phyloP scores from a whole-genome alignment of 2,797 vertebrate genomes.

The Meda fulgida region DNA sequence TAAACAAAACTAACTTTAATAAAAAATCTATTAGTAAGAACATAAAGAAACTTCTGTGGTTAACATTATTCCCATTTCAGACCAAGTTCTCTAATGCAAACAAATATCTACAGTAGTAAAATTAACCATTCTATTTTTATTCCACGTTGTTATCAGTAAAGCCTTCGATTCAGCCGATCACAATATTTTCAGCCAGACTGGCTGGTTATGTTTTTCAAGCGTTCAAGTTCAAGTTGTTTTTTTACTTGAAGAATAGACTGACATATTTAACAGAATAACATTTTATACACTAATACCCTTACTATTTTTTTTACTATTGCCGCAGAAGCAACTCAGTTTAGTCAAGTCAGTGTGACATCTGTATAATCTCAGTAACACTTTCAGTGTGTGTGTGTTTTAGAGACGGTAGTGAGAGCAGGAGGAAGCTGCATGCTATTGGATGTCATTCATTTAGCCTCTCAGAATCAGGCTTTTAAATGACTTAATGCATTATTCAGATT shows the following conservation, averaged over 20 bases:
- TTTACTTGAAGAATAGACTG: background rate
- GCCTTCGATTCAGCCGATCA: background rate
- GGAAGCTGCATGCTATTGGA: background rate
- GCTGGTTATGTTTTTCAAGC: background rate
- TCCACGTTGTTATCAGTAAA: no score
- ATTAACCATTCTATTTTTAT: background rate
- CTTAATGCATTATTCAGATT: slow-evolving; percentile 8
- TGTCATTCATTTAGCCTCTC: background rate
- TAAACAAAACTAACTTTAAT: background rate
- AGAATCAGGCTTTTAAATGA: background rate
- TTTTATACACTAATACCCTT: background rate
- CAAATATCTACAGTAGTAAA: background rate
- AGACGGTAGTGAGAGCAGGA: background rate
- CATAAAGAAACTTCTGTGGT: background rate
- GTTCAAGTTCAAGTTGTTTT: no score
- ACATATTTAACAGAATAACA: background rate
- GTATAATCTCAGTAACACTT: background rate
- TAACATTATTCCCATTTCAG: background rate
- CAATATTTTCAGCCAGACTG: background rate
- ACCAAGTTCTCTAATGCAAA: background rate
- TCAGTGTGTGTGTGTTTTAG: background rate
- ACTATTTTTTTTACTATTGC: background rate
- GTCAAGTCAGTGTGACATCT: background rate
- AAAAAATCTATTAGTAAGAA: background rate
- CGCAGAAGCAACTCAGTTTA: background rate